Base-by-base conservation (phyloP, 2,888 invertebrate species). In the Automeris io region DNA sequence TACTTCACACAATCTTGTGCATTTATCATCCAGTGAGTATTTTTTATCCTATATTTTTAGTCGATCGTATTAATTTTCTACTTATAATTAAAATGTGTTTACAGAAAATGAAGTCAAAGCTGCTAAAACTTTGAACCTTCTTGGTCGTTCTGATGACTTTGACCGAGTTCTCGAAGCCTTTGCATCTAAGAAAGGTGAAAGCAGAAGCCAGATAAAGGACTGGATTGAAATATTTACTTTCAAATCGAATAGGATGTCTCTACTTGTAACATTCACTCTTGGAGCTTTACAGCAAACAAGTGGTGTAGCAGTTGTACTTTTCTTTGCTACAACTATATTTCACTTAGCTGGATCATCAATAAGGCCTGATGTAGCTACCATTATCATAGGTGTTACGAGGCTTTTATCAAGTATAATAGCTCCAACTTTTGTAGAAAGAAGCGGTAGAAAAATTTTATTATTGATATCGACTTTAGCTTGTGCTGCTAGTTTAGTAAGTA, bases 321-420 rank as follows among this genome's bases (percentile, higher is more conserved):
- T 62, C 11, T 68, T 56, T 21, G 54, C 50, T 0, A 63, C 67
- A 1, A 45, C 54, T 0, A 70, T 72, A 39, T 72, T 70, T 36
- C 50, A 62, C 2, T 22, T 58, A 4, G 61, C 65, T 8, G 59
- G 56, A 0, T 67, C 62, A 2, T 51, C 52, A 1, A 37, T 70
- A 8, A 39, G 47, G 2, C 54, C 68, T 1, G 33, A 58, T 31
- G 24, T 68, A 39, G 57, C 65, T 0, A 66, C 68, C 1, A 65
- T 70, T 4, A 50, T 66, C 9, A 48, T 70, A 11, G 67, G 63
- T n/a, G 23, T 55, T 0, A 60, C 61, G 0, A 60, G 65, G 32
- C 18, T 70, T 1, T 5, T 53, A 1, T 50, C 65, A 0, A 61
- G 63, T 35, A 43, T 32, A 2, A 25, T 67, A 0, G 42, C 68